These are phyloP conservation scores for Napeogenes inachia DNA, from an alignment of 2,888 invertebrate genomes.

Conservation along the genomic window DNA sequence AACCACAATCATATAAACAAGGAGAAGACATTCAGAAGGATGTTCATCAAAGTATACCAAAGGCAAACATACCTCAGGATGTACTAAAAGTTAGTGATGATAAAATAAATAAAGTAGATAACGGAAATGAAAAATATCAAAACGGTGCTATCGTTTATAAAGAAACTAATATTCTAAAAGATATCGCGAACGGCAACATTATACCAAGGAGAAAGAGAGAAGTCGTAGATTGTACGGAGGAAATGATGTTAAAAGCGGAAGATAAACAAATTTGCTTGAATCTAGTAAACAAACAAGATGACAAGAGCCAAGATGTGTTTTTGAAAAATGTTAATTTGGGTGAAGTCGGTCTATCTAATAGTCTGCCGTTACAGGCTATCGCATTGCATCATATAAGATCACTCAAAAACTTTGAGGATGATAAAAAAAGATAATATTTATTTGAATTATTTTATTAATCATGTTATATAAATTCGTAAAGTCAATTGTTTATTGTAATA, in stretches of 20 bases:
- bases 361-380: constrained; percentile 43
- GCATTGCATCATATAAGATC: constrained; percentile 54
- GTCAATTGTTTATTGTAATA: constrained; percentile 1
- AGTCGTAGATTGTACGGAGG: constrained; percentile 55
- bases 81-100: constrained; percentile 49
- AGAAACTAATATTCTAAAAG: constrained; percentile 23
- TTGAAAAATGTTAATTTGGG: constrained; percentile 48
- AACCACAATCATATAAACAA: constrained; percentile 61
- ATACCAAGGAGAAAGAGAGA: constrained; percentile 54
- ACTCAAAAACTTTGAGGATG: constrained; percentile 53
- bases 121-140: constrained; percentile 10
- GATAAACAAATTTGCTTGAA: constrained; percentile 55
- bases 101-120: constrained; percentile 27
- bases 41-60: constrained; percentile 22
- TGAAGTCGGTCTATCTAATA: constrained; percentile 43
- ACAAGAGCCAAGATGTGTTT: constrained; percentile 33
- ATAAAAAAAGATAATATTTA: constrained; percentile 37
- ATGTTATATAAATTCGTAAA: not conserved
- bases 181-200: constrained; percentile 27
- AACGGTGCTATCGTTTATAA: constrained; percentile 28
- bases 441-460: not conserved
- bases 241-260: constrained; percentile 42
- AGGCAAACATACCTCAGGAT: constrained; percentile 38
- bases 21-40: constrained; percentile 52
- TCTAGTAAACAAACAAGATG: constrained; percentile 32